Evolutionary conservation across 1,140 invertebrate species (phyloP), one percentile per base, ranked within the genome.

Genomic region (Zeugodacus cucurbitae): DNA sequence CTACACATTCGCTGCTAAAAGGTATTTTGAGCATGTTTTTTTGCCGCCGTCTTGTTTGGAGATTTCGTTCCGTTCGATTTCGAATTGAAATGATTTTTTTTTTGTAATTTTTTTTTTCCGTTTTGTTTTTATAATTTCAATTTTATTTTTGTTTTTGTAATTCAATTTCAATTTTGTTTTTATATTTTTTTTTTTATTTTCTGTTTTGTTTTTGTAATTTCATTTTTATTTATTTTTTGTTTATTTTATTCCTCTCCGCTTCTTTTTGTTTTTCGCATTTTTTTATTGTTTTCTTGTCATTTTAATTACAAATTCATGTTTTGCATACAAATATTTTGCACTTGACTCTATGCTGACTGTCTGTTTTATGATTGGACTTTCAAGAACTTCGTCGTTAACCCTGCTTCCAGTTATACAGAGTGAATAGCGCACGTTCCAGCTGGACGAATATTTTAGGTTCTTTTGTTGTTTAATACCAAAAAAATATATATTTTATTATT

Each of bases 291-390:
- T 74, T 41, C 20, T 74, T 74, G 67, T 41, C 34, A 74, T 41
- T 74, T 74, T 74, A 74, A 74, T 74, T 74, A 74, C 34, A 74
- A 5, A 17, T 74, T 74, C 34, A 37, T 74, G 67, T 37, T 74
- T 74, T 74, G 67, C 67, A 74, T 74, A 41, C 67, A 32, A 37
- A 74, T 62, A 74, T 74, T 74, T 74, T 74, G 20, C 32, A 32
- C 29, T 34, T 67, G 64, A 62, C 0, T 62, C 7, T 62, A 1
- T 62, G 29, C n/a, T n/a, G n/a, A n/a, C n/a, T 14, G 48, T 67
- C 26, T 34, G 34, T 22, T 74, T 74, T 10, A 22, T 4, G n/a
- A n/a, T n/a, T n/a, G 17, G 17, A 10, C 17, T 37, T 37, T 74
- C 67, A 37, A 74, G 34, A 74, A 74, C 67, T 74, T 41, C 67